Base-by-base conservation (phyloP, 2,113 vertebrate genomes). In the Trogon melanurus region DNA sequence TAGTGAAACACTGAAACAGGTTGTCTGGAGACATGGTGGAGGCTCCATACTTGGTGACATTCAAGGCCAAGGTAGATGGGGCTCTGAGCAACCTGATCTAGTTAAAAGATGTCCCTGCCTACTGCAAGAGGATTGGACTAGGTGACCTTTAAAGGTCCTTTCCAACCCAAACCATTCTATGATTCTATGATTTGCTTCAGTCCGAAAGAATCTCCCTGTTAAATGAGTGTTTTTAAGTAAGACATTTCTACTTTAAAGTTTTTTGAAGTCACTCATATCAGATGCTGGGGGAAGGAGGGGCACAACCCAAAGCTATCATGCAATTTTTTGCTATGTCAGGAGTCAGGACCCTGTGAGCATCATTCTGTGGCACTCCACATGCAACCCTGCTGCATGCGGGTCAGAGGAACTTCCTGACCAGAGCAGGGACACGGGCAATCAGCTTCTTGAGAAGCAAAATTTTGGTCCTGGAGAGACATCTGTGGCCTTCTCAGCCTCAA, bases 361-460 rank as follows among this genome's bases (percentile, higher is more conserved):
- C 38, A 13, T 20, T 47, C 30, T 34, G 13, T 1, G 2, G 70
- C 26, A 72, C 17, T 45, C 66, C 2, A 1, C 7, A 16, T 0
- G 1, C 41, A 41, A 60, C 29, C 5, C 15, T 66, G 36, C 78
- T 53, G 30, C 53, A 32, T 0, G 1, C n/a, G 70, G 9, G 17
- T 14, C 85, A 61, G 51, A 78, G 6, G 11, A 9, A 7, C 32
- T 53, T 75, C 19, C 16, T 1, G 3, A 30, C 54, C 82, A 54
- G 6, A 16, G 21, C 29, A 71, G 18, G 25, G 18, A 79, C 15
- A 58, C 7, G 48, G 23, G 23, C 0, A 0, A 21, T 53, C 9
- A 36, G 27, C 47, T 78, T 74, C 67, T 89, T 47, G 2, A 80
- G 27, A 60, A 47, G n/a, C 25, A 88, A 79, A 54, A 41, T 13